Base-by-base conservation (phyloP, 1,140 invertebrate genomes). In the Nixonia krombeini region DNA sequence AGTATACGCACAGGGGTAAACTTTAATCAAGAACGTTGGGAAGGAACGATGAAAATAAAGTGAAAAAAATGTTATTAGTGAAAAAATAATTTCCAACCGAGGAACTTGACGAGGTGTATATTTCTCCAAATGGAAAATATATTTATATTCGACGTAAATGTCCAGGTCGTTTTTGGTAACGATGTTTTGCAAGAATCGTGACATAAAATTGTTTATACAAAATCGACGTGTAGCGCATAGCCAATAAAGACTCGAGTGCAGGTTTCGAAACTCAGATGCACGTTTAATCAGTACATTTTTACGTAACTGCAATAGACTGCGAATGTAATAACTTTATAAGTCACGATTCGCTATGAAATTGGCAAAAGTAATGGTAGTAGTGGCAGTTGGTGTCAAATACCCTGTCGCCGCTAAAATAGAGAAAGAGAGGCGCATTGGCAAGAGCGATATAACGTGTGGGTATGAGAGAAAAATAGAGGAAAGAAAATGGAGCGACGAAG, bases 271-370 rank as follows among this genome's bases (percentile, higher is more conserved):
- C 72, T 73, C 70, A 73, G 29, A 31, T 31, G 8, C 2, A 12
- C 2, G 10, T 31, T 31, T 31, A 31, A 31, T 8, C 9, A 4
- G 9, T 31, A 31, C 8, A 31, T 31, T 31, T 31, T 31, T 9
- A 31, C 9, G 8, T 31, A 31, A 31, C 29, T 31, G 29, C 29
- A 12, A 31, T 31, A 44, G 56, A 18, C 41, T 31, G 61, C 49
- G 12, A 52, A 50, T 51, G 64, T 77, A 77, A 75, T 73, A 75
- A 76, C 73, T 73, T 74, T 72, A 71, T 66, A 76, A 75, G 75
- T 78, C 73, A 70, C 66, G 49, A n/a, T 59, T 33, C 40, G 49
- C 16, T 21, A 40, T 40, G 37, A 40, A 40, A 40, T 17, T 40
- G n/a, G 17, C 9, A 9, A 40, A 18, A 40, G 8, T 40, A 40